Base-by-base conservation (phyloP, 2,888 invertebrate genomes). In the Trissolcus japonicus region DNA sequence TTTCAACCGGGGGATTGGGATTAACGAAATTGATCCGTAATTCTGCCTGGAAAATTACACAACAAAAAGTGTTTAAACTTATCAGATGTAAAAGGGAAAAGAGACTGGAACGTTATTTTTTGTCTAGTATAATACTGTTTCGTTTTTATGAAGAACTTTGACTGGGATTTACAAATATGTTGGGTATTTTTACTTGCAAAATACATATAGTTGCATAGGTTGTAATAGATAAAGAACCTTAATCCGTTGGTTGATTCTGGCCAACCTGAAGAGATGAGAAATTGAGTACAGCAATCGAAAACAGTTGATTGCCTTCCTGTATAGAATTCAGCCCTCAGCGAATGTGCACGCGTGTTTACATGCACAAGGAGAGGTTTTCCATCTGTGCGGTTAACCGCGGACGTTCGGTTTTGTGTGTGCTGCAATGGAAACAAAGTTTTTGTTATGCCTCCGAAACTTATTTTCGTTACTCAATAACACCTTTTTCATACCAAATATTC, bases 281-380 rank as follows among this genome's bases (percentile, higher is more conserved):
- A 46, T 46, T 16, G 43, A 43, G 43, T 11, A 57, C 66, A 35
- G 67, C 41, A 35, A 35, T 74, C 55, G 73, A 50, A 69, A 63
- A 76, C 61, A 66, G 76, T 71, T 71, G 76, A 76, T 76, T 76
- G 71, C 66, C 76, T 76, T 62, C 76, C 61, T 66, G 41, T 54
- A 11, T 35, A 53, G 65, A 65, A 56, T 65, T 60, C 35, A 25
- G 53, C 54, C 65, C 63, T 46, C 16, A 35, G 63, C 57, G 56
- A 40, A 69, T 43, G 16, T 16, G 65, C 43, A 55, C 48, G 57
- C 16, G 51, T 19, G 60, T 17, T 41, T 25, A 56, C 46, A 62
- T 35, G 68, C 35, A 62, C 21, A 60, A 67, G 72, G 14, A 43
- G 2, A 46, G 72, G 67, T 63, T 74, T 63, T 63, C 67, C 66